These are phyloP conservation scores for Cancer borealis DNA, from an alignment of 2,888 invertebrate species.

Conservation along the genomic window DNA sequence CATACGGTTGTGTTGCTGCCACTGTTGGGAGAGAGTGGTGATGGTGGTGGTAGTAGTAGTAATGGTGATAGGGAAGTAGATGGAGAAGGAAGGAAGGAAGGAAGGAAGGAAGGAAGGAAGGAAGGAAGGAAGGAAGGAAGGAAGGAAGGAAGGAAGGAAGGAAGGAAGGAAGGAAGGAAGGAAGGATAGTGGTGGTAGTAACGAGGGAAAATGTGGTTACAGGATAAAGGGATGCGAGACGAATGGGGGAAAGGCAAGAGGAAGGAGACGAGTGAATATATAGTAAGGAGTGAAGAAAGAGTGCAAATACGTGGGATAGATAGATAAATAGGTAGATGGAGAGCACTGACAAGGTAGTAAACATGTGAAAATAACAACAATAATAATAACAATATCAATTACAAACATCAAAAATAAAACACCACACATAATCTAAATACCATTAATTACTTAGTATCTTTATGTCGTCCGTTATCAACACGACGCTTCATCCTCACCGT, in stretches of 20 bases:
- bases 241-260: not conserved
- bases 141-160: not conserved
- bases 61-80: not conserved
- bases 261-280: no score
- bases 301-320: not conserved
- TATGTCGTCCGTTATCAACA: no score
- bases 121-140: not conserved
- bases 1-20: constrained; percentile 77
- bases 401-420: no score
- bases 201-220: not conserved
- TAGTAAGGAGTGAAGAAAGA: not conserved
- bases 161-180: not conserved
- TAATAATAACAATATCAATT: no score
- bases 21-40: constrained; percentile 58
- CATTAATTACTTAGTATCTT: no score
- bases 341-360: not conserved
- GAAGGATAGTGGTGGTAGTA: not conserved
- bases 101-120: not conserved
- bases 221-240: not conserved
- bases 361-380: not conserved
- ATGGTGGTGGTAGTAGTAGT: not conserved
- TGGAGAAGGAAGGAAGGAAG: not conserved
- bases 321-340: not conserved
- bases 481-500: no score
- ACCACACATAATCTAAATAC: no score